Base-by-base conservation (phyloP, 2,113 vertebrate species). In the Mus spicilegus region DNA sequence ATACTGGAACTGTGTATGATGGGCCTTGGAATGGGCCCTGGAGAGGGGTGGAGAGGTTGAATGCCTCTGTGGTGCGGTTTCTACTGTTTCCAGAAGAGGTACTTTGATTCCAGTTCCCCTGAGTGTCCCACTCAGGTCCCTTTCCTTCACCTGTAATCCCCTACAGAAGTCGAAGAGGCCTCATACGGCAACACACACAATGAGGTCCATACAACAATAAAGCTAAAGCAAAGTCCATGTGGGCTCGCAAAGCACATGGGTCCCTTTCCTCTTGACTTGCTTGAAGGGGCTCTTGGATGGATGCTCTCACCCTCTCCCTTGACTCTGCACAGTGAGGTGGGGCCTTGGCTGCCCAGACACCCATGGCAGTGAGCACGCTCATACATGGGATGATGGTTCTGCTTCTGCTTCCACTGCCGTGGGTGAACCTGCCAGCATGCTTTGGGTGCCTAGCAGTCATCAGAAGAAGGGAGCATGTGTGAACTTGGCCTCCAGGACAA, bases 281-380 rank as follows among this genome's bases (percentile, higher is more conserved):
- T 9, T 2, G 58, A 82, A 73, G 63, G 20, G 30, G 4, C 56
- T 56, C 49, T 54, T 0, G 0, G 84, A 80, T 36, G 87, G 11
- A 70, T 75, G 6, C 4, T 70, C 65, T 77, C 39, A n/a, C 13
- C 61, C 84, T 56, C 42, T 28, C 63, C 69, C 69, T 82, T 49
- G n/a, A 61, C 87, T 69, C n/a, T 0, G 2, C 1, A 4, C 0
- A 0, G 39, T 28, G n/a, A 89, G 63, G 58, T 0, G 0, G 33
- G 28, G n/a, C 8, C 63, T 22, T 26, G 49, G 63, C 49, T 6
- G n/a, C 26, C 12, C 10, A 39, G 78, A 73, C 17, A 3, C 42
- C 73, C 54, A 11, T 39, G 72, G 0, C 70, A 51, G 69, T 19
- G 70, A 42, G 3, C 7, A 33, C 58, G 72, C 61, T n/a, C 0